Conservation (phyloP, 2,113 vertebrate genomes). For the Hypocryptadius cinnamomeus region DNA sequence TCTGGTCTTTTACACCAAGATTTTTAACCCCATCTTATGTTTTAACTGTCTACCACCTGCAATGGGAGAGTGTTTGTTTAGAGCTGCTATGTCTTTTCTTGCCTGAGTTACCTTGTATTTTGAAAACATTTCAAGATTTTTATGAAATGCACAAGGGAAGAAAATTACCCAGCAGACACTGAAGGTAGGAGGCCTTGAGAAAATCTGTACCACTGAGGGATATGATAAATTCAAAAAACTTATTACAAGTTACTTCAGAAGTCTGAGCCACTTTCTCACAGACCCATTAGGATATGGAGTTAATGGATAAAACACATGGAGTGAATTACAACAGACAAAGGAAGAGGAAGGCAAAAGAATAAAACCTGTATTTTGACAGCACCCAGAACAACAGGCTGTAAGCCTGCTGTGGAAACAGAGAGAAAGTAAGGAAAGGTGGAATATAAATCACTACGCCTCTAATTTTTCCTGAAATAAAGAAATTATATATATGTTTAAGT, state of each 20-base stretch:
- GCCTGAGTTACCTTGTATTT: not conserved
- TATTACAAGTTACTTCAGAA: not conserved
- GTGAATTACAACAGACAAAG: not conserved
- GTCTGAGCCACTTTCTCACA: not conserved
- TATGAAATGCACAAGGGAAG: not conserved
- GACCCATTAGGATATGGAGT: not conserved
- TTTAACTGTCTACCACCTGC: not conserved
- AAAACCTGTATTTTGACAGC: not conserved
- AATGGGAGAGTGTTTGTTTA: not conserved
- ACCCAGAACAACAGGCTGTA: not conserved
- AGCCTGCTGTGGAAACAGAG: not conserved
- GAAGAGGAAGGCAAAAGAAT: not conserved
- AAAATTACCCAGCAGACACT: not conserved
- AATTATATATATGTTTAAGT: not conserved
- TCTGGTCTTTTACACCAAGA: not conserved
- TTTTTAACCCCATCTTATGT: not conserved
- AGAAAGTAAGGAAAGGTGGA: not conserved
- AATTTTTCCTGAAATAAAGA: not conserved
- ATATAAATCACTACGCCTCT: not conserved
- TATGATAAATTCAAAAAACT: not conserved
- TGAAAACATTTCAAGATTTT: not conserved
- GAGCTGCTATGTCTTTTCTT: not conserved
- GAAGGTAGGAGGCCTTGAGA: not conserved
- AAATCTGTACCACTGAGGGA: not conserved
- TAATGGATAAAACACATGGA: not conserved